A percentile compares a stretch with the other conserved stretches of the same genome.
Evolutionary conservation across 2,888 invertebrate species (phyloP).

Genomic region (Drosophila merina): DNA sequence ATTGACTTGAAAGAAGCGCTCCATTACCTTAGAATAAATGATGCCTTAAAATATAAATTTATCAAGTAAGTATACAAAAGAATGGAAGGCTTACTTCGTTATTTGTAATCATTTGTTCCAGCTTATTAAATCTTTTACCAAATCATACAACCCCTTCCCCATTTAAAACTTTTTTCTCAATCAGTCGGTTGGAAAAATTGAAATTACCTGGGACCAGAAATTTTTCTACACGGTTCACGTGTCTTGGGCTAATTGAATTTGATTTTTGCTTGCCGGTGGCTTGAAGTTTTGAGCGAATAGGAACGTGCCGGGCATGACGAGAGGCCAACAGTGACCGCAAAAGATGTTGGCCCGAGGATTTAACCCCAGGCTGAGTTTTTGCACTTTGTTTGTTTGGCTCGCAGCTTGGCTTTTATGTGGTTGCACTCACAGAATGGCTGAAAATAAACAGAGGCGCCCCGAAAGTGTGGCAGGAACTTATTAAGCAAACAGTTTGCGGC

Average conservation of each 20-base stretch:
- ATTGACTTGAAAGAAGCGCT: neutral
- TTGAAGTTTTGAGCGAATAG: slow-evolving; percentile 68
- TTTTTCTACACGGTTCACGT: neutral
- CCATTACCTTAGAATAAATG: neutral
- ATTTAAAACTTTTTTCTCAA: neutral
- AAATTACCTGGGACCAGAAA: slow-evolving; percentile 6
- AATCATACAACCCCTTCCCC: neutral
- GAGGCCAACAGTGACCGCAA: slow-evolving; percentile 41
- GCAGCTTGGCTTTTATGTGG: slow-evolving; percentile 51
- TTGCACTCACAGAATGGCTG: slow-evolving; percentile 16
- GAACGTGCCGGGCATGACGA: slow-evolving; percentile 62
- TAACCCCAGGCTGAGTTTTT: slow-evolving; percentile 13
- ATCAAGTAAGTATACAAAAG: too few species aligned
- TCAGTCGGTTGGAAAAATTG: slow-evolving; percentile 4
- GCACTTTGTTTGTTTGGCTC: slow-evolving; percentile 8
- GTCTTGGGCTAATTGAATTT: slow-evolving; percentile 66
- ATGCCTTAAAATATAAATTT: neutral
- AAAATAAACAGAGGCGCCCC: slow-evolving; percentile 61
- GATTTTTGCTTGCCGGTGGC: slow-evolving; percentile 55
- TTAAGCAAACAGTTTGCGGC: slow-evolving; percentile 59
- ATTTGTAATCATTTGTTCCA: too few species aligned
- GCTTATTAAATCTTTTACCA: too few species aligned
- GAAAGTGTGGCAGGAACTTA: slow-evolving; percentile 58
- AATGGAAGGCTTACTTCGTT: too few species aligned
- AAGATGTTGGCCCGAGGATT: slow-evolving; percentile 24